phyloP scores from a whole-genome alignment of 2,113 vertebrate species.

The Paratilapia polleni region DNA sequence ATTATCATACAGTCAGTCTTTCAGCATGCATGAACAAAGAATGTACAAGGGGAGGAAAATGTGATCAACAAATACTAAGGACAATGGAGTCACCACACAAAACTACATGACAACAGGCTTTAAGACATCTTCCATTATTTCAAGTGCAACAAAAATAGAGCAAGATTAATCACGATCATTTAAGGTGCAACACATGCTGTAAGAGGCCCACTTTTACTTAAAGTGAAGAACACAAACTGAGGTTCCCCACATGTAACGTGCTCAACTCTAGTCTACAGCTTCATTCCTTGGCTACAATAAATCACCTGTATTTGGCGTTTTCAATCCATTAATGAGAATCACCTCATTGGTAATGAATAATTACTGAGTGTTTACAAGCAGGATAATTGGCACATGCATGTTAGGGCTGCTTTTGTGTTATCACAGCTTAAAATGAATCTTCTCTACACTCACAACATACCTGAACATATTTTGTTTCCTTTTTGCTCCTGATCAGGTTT shows the following conservation, averaged over 20 bases:
- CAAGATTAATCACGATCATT: neutral
- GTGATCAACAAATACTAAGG: neutral
- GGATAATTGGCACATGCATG: conserved; percentile 57
- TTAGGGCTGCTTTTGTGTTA: conserved; percentile 44
- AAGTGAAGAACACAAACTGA: neutral
- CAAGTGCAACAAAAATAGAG: conserved; percentile 9
- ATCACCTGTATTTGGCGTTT: neutral
- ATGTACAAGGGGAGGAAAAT: neutral
- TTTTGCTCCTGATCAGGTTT: conserved; percentile 67
- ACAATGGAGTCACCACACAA: conserved; percentile 11
- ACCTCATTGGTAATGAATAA: conserved; percentile 31
- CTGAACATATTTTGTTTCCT: conserved; percentile 52
- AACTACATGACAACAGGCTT: conserved; percentile 13
- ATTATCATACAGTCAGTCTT: neutral
- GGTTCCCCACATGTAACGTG: conserved; percentile 4
- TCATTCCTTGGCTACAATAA: neutral
- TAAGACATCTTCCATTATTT: neutral
- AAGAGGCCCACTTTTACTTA: neutral
- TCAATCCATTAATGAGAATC: conserved; percentile 10
- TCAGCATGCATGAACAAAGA: conserved; percentile 24
- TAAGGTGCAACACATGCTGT: conserved; percentile 32
- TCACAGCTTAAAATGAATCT: neutral
- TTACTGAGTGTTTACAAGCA: conserved; percentile 26
- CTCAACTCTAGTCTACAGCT: neutral
- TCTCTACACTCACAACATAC: conserved; percentile 68